phyloP scores from a whole-genome alignment of 2,888 invertebrate species.

The Sepioteuthis lessoniana region DNA sequence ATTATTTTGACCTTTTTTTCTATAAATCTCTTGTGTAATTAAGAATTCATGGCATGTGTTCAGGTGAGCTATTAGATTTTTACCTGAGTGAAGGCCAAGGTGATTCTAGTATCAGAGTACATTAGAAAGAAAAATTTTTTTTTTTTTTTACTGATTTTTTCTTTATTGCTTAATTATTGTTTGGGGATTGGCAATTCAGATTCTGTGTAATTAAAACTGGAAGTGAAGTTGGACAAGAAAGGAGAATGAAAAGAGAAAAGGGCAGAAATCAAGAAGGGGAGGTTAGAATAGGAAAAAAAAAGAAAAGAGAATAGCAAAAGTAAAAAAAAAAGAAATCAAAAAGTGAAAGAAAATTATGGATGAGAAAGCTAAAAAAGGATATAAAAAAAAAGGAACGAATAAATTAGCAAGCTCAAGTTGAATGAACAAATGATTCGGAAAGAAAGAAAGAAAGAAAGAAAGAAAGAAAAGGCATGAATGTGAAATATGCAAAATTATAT shows the following conservation, averaged over 20 bases:
- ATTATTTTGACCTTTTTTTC: not conserved
- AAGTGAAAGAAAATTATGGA: not conserved
- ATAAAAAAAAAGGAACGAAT: too few relatives aligned
- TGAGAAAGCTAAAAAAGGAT: not conserved
- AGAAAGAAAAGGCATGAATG: not conserved
- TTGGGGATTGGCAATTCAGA: too few relatives aligned
- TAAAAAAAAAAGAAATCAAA: not conserved
- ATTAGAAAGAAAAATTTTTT: not conserved
- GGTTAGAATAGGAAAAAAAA: not conserved
- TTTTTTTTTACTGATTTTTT: not conserved
- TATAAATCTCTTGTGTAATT: not conserved
- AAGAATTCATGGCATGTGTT: constrained; percentile 8
- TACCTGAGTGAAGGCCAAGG: not conserved
- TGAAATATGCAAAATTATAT: too few relatives aligned
- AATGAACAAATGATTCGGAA: too few relatives aligned
- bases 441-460: not conserved
- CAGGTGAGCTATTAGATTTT: not conserved
- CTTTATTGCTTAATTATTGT: too few relatives aligned
- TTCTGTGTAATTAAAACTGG: too few relatives aligned
- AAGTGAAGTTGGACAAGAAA: too few relatives aligned
- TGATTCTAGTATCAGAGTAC: not conserved
- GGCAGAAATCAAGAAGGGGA: not conserved
- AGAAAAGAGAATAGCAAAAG: not conserved
- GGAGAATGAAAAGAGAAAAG: not conserved
- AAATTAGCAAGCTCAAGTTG: too few relatives aligned